Base-by-base conservation (phyloP, 2,113 vertebrate species). In the Muntiacus reevesi region DNA sequence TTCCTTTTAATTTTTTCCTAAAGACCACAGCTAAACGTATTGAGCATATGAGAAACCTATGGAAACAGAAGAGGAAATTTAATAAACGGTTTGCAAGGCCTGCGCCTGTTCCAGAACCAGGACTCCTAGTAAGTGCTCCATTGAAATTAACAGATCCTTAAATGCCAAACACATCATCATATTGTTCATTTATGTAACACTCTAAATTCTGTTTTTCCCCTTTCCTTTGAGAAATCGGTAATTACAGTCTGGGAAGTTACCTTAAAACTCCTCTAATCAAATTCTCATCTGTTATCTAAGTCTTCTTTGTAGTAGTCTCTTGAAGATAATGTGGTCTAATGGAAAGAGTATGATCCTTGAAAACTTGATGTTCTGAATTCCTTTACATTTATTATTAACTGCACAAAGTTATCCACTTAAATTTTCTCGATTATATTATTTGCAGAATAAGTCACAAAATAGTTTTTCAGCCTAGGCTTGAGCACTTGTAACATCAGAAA, bases 11-110 rank as follows among this genome's bases (percentile, higher is more conserved):
- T 95, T 78, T 95, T 83, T 95, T 40, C 71, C 12, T 19, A 74
- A 95, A 98, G 98, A 50, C 91, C 74, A 0, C 16, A 14, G 1
- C 47, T 64, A 95, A 95, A 79, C 95, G 64, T 45, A 67, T 98
- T 74, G 6, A 85, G 23, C 0, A 55, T 54, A 87, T 98, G 95
- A 40, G 89, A 90, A 64, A 85, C 45, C 11, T 97, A n/a, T 74
- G 10, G 64, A 98, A 92, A 71, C 25, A 96, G 84, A 97, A 98
- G 57, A 98, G 11, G n/a, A 97, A 57, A 87, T 7, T 93, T 40
- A 81, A 0, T 6, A 97, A 96, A 40, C 33, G 0, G 21, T 97
- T 98, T 57, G 0, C 87, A 95, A 98, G 15, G 4, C 94, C 98
- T 74, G 1, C 12, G 1, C 98, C 98, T 4, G 0, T 76, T 81